phyloP scores from a whole-genome alignment of 2,888 invertebrate species.

The Heliconius cydno region DNA sequence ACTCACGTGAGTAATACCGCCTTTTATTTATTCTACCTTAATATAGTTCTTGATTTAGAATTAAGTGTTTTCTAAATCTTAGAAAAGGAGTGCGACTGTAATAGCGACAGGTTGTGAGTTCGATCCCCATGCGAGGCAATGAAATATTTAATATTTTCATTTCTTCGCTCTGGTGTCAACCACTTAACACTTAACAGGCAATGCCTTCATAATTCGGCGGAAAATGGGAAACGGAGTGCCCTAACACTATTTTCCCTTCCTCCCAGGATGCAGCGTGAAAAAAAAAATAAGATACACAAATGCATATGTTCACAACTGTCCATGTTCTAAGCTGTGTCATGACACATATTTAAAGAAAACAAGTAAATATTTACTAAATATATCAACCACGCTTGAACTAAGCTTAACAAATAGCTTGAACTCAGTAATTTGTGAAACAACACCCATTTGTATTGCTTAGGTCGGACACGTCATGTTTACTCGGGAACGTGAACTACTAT shows the following conservation, averaged over 20 bases:
- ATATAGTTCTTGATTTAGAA: neutral
- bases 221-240: too few species aligned
- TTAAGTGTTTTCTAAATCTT: neutral
- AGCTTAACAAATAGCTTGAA: slow-evolving; percentile 15
- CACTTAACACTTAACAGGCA: too few species aligned
- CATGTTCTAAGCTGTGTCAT: too few species aligned
- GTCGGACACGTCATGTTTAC: slow-evolving; percentile 21
- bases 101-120: too few species aligned
- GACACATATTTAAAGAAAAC: neutral
- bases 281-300: too few species aligned
- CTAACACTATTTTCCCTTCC: too few species aligned
- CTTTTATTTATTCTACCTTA: slow-evolving; percentile 23
- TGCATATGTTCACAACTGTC: too few species aligned
- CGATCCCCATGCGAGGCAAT: too few species aligned
- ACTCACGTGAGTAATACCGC: slow-evolving; percentile 32
- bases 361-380: neutral
- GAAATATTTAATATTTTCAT: too few species aligned
- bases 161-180: too few species aligned
- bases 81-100: neutral
- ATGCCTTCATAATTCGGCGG: too few species aligned
- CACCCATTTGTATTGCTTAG: slow-evolving; percentile 31
- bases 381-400: slow-evolving; percentile 16
- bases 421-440: slow-evolving; percentile 28
- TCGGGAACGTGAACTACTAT: neutral
- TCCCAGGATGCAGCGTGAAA: too few species aligned